A percentile compares a stretch with the other conserved stretches of the same genome.
Evolutionary conservation across 2,888 invertebrate species (phyloP).

Genomic region (Eupithecia centaureata): DNA sequence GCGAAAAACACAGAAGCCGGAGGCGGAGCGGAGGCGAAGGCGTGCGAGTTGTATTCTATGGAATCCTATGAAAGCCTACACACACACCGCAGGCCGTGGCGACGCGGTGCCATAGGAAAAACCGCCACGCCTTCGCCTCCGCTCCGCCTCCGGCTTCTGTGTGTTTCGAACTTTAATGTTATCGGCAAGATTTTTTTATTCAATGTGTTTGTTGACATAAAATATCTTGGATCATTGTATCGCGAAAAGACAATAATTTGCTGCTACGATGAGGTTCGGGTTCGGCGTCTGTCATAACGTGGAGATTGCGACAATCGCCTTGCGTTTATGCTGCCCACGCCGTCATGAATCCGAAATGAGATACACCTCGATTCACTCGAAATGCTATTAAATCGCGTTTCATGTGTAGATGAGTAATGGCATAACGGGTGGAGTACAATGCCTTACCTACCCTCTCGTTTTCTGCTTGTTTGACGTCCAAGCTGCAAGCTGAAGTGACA

Average conservation of each 20-base stretch:
- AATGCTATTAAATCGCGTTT: constrained; percentile 18
- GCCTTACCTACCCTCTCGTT: neutral
- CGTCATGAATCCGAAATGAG: constrained; percentile 47
- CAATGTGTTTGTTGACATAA: neutral
- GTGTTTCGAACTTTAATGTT: no score
- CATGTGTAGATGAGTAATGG: constrained; percentile 11
- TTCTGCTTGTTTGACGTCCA: neutral
- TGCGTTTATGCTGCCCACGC: constrained; percentile 49
- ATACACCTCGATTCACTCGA: constrained; percentile 35
- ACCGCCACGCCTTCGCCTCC: no score
- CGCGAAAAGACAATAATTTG: constrained; percentile 57
- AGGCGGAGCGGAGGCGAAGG: no score
- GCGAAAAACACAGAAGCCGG: no score
- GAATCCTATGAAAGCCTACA: no score
- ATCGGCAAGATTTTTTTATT: neutral
- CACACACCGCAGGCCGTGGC: no score
- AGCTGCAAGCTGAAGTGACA: no score
- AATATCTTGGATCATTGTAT: neutral
- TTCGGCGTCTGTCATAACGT: constrained; percentile 53
- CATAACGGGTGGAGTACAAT: constrained; percentile 2
- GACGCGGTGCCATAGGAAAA: no score
- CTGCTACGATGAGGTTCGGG: constrained; percentile 60
- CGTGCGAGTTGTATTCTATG: no score
- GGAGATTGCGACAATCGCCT: constrained; percentile 57
- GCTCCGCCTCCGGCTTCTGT: no score